Evolutionary conservation across 1,140 invertebrate genomes (phyloP), one percentile per base, ranked within the genome.

Genomic region (Bombus pascuorum): DNA sequence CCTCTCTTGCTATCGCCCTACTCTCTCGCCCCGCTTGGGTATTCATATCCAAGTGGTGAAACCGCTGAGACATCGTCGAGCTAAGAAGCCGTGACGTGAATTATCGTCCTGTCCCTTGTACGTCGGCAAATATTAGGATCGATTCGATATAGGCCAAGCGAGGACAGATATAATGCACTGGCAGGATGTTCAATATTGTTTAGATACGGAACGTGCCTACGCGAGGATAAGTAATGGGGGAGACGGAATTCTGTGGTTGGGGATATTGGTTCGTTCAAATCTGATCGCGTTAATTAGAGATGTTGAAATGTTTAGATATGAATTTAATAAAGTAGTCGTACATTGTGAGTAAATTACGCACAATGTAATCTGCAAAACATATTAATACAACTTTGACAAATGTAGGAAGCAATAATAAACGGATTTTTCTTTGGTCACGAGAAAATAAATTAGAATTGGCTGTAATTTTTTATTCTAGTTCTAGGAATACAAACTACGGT

Each of bases 11-110:
- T 28, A 32, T 62, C 53, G 53, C 12, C 28, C 34, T 28, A 28
- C 57, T 4, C 59, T 62, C 59, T 62, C 57, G 4, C 66, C n/a
- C 39, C 74, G 37, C 81, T 86, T 53, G 81, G 74, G 82, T 90
- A 90, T 91, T 88, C 90, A 90, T 86, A 90, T 77, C 87, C 78
- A 84, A 90, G 74, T 73, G 90, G 53, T 42, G 89, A 88, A 90
- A 88, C 87, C 89, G 81, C 84, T 83, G 89, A 87, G 90, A 91
- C 76, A 85, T 86, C 82, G 73, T 79, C 79, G 42, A 77, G 80
- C 89, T 88, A 88, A 91, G 90, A 89, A 89, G 85, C 82, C 77
- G 44, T 78, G 89, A 90, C 81, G 88, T 90, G 86, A 90, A 90
- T 90, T 88, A 91, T 90, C 86, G 77, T 83, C 78, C 81, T 77